Conservation (phyloP, 2,888 invertebrate species). For the Sycophila texana region DNA sequence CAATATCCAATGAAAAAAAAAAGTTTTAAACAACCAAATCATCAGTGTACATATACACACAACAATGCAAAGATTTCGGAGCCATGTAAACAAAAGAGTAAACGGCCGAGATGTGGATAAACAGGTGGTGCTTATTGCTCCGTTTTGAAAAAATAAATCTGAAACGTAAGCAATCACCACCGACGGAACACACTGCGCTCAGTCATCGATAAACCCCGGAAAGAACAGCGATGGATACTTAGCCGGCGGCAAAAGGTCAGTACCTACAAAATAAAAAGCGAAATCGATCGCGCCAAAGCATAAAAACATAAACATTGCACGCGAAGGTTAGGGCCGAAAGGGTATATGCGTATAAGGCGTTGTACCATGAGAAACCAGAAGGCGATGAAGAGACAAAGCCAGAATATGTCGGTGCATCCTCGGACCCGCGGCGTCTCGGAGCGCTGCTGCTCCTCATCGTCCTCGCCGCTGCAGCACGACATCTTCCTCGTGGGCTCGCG, state of each 20-base stretch:
- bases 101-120: background rate
- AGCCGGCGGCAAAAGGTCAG: background rate
- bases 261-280: background rate
- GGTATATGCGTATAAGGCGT: constrained; percentile 59
- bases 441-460: constrained; percentile 69
- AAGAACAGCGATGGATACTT: background rate
- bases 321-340: too few relatives aligned
- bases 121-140: background rate
- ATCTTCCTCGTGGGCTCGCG: constrained; percentile 52
- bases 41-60: background rate
- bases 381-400: constrained; percentile 86
- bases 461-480: constrained; percentile 71
- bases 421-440: constrained; percentile 79
- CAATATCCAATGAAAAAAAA: too few relatives aligned
- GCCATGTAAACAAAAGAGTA: background rate
- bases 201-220: background rate
- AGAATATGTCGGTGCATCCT: constrained; percentile 89
- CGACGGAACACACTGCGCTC: background rate
- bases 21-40: too few relatives aligned
- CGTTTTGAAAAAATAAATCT: background rate
- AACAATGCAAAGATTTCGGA: background rate
- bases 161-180: background rate
- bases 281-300: background rate
- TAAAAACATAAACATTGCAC: constrained; percentile 6
- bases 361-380: constrained; percentile 94